Evolutionary conservation across 2,113 vertebrate genomes (phyloP).

Genomic region (Galeopterus variegatus): DNA sequence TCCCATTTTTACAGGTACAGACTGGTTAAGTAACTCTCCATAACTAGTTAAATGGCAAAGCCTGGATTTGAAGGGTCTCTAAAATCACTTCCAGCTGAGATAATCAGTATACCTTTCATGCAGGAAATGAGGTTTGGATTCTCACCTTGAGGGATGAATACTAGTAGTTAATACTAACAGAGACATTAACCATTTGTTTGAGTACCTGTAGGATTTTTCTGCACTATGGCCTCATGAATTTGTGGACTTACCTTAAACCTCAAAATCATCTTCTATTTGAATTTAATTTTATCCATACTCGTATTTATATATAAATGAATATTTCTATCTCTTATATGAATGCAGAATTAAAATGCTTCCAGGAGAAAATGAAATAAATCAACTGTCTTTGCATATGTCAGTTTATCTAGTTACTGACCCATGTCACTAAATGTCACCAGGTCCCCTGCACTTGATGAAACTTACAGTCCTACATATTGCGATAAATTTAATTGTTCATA

Average conservation of each 20-base stretch:
- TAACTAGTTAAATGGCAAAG: slow-evolving; percentile 17
- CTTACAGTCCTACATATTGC: not conserved
- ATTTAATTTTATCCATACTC: slow-evolving; percentile 43
- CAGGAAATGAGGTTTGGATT: not conserved
- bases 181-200: not conserved
- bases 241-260: not conserved
- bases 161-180: not conserved
- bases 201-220: not conserved
- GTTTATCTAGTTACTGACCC: slow-evolving; percentile 30
- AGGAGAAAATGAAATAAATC: slow-evolving; percentile 23
- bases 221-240: not conserved
- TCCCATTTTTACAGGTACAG: not conserved
- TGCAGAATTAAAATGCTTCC: slow-evolving; percentile 43
- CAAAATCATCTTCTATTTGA: not conserved
- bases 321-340: not conserved
- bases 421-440: slow-evolving; percentile 12
- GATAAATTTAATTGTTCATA: slow-evolving; percentile 31
- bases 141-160: not conserved
- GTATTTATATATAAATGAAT: not conserved
- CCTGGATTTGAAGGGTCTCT: slow-evolving; percentile 23
- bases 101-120: not conserved
- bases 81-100: slow-evolving; percentile 22
- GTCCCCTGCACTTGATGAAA: not conserved
- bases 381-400: not conserved
- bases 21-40: not conserved